Base-by-base conservation (phyloP, 2,888 invertebrate species). In the Metalampra italica region DNA sequence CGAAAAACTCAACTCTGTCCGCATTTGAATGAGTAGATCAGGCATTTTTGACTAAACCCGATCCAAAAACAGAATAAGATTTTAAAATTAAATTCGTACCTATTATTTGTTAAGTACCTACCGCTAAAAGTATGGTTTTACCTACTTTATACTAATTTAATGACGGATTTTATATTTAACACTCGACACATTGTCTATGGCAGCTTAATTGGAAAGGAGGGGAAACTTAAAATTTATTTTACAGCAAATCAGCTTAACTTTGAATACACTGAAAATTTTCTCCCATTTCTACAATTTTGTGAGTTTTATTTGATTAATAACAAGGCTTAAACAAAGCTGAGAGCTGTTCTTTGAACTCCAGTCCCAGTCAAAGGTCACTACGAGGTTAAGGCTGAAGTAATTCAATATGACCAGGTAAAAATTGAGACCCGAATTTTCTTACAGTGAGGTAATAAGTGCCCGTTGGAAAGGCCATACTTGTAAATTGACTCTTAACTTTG, bases 251-350 rank as follows among this genome's bases (percentile, higher is more conserved):
- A 34, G 11, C 34, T 37, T 37, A 11, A 37, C 37, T 32, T 13
- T 11, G 14, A 29, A 29, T 11, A 32, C 15, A 7, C n/a, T 3
- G 15, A 32, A 48, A 44, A 44, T 45, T 40, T 41, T 56, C 49
- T 41, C 52, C 45, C 34, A 51, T 47, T 54, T 48, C 34, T 53
- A 49, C 54, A 44, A 46, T 54, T 55, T 52, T 41, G 43, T 47
- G 53, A 59, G 60, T 67, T 39, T 70, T 60, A 73, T 74, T 73
- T 64, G 60, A 71, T 71, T 71, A 60, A 34, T 71, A 32, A 52
- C 52, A 51, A 11, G 13, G 29, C 29, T 44, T 40, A 41, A 47
- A 39, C 30, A 40, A 57, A 63, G 55, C 61, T 66, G 53, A 70
- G 68, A 69, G 68, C 62, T 56, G 59, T 44, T 62, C 64, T 76